These are phyloP conservation scores for Chlorodrepanis virens DNA, from an alignment of 2,113 vertebrate genomes.

Conservation along the genomic window DNA sequence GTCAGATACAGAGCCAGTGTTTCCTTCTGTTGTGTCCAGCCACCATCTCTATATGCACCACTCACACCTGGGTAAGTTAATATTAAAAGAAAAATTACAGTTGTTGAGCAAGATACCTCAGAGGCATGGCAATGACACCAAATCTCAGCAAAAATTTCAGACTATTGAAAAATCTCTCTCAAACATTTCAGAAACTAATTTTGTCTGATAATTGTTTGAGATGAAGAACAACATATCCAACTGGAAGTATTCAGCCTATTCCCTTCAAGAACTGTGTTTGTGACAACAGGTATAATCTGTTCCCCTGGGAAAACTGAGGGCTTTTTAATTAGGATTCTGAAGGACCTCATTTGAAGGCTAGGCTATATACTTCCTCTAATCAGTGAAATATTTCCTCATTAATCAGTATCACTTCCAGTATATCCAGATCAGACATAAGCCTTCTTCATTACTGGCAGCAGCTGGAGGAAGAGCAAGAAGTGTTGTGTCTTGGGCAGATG, in stretches of 20 bases:
- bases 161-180: background rate
- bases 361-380: background rate
- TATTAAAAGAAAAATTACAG: background rate
- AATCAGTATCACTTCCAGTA: background rate
- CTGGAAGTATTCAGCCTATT: background rate
- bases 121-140: background rate
- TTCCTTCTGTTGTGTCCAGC: background rate
- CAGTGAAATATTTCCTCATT: background rate
- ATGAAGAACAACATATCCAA: background rate
- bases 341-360: background rate
- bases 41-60: background rate
- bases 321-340: background rate
- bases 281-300: background rate
- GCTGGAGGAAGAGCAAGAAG: background rate
- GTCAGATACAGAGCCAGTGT: background rate
- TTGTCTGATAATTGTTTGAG: background rate
- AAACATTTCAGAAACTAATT: background rate
- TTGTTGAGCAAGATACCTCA: background rate
- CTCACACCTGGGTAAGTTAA: background rate
- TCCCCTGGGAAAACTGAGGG: background rate
- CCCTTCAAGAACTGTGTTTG: background rate
- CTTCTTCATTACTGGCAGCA: background rate
- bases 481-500: background rate
- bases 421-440: background rate
- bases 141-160: background rate